These are phyloP conservation scores for Sphecodes monilicornis DNA, from an alignment of 2,888 invertebrate species.

Conservation along the genomic window DNA sequence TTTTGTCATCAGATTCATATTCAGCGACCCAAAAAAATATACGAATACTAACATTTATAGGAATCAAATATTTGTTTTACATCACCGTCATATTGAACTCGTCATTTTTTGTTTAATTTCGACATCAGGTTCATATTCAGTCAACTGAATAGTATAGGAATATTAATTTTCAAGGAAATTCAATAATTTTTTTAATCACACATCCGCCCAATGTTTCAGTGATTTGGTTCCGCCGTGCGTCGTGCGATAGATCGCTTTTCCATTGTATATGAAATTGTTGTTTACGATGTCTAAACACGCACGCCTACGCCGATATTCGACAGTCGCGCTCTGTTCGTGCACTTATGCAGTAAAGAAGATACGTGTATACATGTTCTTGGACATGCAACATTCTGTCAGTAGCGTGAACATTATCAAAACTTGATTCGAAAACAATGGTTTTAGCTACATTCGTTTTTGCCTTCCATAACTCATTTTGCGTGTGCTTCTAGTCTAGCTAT, in stretches of 20 bases:
- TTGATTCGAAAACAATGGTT: background rate
- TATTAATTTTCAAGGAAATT: background rate
- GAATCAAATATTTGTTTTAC: too few relatives aligned
- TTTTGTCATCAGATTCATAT: too few relatives aligned
- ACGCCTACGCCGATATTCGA: conserved; percentile 2
- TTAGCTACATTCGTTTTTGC: background rate
- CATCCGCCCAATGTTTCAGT: background rate
- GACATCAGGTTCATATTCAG: background rate
- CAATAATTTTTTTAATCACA: background rate
- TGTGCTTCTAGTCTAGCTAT: background rate
- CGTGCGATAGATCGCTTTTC: background rate
- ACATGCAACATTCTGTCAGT: background rate
- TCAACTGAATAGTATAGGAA: background rate
- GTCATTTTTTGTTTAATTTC: background rate
- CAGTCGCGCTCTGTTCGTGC: background rate
- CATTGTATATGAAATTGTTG: background rate
- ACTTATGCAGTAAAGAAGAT: background rate
- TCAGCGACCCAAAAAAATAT: too few relatives aligned
- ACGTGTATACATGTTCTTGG: background rate
- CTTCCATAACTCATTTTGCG: background rate
- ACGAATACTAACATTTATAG: too few relatives aligned
- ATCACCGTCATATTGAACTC: too few relatives aligned
- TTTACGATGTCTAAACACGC: background rate
- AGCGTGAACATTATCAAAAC: background rate
- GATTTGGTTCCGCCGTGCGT: too few relatives aligned